These are phyloP conservation scores for Ochropleura leucogaster DNA, from an alignment of 2,888 invertebrate genomes.

Conservation along the genomic window DNA sequence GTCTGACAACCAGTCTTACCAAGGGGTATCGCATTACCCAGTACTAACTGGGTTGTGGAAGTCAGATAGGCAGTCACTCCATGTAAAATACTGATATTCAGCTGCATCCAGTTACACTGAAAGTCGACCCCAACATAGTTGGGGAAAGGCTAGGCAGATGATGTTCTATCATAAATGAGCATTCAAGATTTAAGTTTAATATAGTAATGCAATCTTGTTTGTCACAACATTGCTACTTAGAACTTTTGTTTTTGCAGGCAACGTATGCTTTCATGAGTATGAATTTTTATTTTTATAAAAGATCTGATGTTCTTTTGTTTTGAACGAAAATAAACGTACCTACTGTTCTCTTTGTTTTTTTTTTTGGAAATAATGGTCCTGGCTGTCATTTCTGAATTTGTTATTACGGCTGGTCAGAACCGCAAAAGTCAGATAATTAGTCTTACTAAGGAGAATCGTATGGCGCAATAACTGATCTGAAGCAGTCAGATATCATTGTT, in stretches of 20 bases:
- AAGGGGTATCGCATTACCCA: no score
- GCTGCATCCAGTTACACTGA: no score
- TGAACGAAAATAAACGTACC: background rate
- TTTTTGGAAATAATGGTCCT: background rate
- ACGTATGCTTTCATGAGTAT: background rate
- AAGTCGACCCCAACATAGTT: no score
- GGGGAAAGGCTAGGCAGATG: no score
- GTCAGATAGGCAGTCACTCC: no score
- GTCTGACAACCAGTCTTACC: no score
- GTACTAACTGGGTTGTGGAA: no score
- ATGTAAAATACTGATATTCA: no score
- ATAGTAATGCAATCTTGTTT: background rate
- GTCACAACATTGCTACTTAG: background rate
- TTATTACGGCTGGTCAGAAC: no score
- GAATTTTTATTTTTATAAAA: background rate
- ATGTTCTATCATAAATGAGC: conserved; percentile 6
- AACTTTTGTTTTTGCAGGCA: background rate
- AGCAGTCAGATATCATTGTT: background rate
- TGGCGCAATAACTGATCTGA: background rate
- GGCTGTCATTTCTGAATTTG: background rate
- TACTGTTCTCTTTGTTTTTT: background rate
- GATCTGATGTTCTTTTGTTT: no score
- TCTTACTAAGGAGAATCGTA: background rate
- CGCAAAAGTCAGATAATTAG: background rate
- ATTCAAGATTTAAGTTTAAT: conserved; percentile 6